Base-by-base conservation (phyloP, 1,140 invertebrate genomes). In the Mesaphorura yosii region DNA sequence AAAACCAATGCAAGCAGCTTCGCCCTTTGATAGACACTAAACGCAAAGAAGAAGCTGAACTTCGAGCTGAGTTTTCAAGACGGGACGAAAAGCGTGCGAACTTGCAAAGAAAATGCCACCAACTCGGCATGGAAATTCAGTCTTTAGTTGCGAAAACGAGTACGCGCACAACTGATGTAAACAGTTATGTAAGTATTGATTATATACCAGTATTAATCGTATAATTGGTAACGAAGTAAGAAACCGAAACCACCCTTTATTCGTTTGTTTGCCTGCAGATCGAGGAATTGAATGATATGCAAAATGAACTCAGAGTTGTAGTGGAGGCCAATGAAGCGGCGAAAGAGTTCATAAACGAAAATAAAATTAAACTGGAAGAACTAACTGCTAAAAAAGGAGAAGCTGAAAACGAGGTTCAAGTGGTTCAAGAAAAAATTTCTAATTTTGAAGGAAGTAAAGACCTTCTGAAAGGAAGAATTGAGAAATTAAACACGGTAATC, bases 231-330 rank as follows among this genome's bases (percentile, higher is more conserved):
- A 39, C n/a, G 5, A 1, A 1, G 23, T 4, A 5, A n/a, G n/a
- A n/a, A n/a, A n/a, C n/a, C n/a, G n/a, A n/a, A n/a, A n/a, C n/a
- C n/a, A n/a, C n/a, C n/a, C n/a, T n/a, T 3, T 38, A 40, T 38
- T 50, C 14, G 15, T 4, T 7, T 26, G 23, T 2, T 42, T 28
- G 4, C 14, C 7, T 48, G 17, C 19, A 49, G 47, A 10, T 42
- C 6, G 46, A 48, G 34, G 47, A 55, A 38, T 17, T 49, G 17
- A 22, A 28, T 19, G 46, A 55, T 2, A 20, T 29, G 25, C 38
- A 14, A 4, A 51, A 12, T n/a, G 38, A 51, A 26, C 38, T 27
- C 14, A 2, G 38, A 10, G 26, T 29, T 4, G 15, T 2, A 22
- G 26, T 42, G 15, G 47, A 20, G 14, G 22, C 34, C 12, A 37